Conservation (phyloP, 2,113 vertebrate species). For the Natator depressus region DNA sequence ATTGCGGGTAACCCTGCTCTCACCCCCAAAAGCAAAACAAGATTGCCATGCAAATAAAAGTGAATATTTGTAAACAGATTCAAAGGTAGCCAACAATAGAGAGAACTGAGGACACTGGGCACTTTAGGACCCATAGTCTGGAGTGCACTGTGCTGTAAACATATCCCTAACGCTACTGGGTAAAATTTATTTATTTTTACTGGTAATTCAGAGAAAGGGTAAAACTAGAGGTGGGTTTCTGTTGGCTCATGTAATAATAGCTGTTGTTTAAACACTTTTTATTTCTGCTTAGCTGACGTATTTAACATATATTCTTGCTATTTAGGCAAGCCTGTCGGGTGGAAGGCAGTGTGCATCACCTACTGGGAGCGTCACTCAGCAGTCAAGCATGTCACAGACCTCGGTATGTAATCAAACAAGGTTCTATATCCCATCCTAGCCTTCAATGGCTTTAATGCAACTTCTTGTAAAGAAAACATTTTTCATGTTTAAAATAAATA, state of each 20-base stretch:
- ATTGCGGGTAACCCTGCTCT: neutral
- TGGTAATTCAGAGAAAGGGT: neutral
- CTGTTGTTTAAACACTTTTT: constrained; percentile 57
- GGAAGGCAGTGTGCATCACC: constrained; percentile 87
- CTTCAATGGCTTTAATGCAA: neutral
- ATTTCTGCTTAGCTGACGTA: constrained; percentile 35
- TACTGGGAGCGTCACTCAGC: constrained; percentile 84
- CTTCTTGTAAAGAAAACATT: neutral
- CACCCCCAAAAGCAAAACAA: neutral
- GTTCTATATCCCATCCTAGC: constrained; percentile 40
- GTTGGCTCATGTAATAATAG: constrained; percentile 52
- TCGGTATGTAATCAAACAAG: constrained; percentile 82
- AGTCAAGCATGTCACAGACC: constrained; percentile 87
- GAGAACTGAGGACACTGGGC: neutral
- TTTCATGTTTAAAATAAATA: neutral
- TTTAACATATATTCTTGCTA: constrained; percentile 74
- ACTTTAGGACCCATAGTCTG: fast-evolving
- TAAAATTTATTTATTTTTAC: neutral
- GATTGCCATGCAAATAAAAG: neutral
- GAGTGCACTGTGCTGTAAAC: neutral
- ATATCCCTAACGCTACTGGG: neutral
- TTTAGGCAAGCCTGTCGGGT: constrained; percentile 89
- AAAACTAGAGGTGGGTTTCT: constrained; percentile 42
- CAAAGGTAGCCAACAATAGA: neutral
- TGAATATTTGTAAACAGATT: neutral